Evolutionary conservation across 2,888 invertebrate genomes (phyloP).

Genomic region (Camptogramma bilineatum): DNA sequence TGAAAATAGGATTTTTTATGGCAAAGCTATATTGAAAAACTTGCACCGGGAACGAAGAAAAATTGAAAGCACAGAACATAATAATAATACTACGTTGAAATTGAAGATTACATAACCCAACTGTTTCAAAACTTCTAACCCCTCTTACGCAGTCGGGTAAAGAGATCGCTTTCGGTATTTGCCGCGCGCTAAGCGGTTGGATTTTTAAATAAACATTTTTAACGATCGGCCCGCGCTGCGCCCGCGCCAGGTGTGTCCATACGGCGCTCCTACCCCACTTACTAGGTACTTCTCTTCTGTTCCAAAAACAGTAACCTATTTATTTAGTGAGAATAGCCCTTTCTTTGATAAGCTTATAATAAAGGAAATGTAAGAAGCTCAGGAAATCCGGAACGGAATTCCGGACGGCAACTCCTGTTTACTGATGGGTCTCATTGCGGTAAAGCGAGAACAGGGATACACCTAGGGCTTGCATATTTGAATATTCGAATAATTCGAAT

Average conservation of each 20-base stretch:
- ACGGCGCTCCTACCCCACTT: constrained; percentile 67
- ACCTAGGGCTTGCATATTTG: too few species aligned
- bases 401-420: constrained; percentile 10
- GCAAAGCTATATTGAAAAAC: not conserved
- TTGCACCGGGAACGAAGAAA: not conserved
- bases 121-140: not conserved
- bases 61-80: too few species aligned
- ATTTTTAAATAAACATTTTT: constrained; percentile 86
- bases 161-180: constrained; percentile 57
- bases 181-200: constrained; percentile 80
- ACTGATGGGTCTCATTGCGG: constrained; percentile 11
- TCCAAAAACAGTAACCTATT: constrained; percentile 81
- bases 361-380: constrained; percentile 23
- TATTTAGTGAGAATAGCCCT: constrained; percentile 54
- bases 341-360: constrained; percentile 35
- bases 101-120: not conserved
- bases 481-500: too few species aligned
- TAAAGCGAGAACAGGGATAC: not conserved
- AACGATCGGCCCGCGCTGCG: constrained; percentile 82
- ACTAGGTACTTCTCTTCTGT: constrained; percentile 68
- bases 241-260: constrained; percentile 82
- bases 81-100: too few species aligned
- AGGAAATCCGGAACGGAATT: constrained; percentile 37
- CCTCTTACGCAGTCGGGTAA: constrained; percentile 27
- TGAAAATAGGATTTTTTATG: not conserved